Evolutionary conservation across 1,140 invertebrate genomes (phyloP), one percentile per base, ranked within the genome.

Genomic region (Dinothrombium tinctorium): DNA sequence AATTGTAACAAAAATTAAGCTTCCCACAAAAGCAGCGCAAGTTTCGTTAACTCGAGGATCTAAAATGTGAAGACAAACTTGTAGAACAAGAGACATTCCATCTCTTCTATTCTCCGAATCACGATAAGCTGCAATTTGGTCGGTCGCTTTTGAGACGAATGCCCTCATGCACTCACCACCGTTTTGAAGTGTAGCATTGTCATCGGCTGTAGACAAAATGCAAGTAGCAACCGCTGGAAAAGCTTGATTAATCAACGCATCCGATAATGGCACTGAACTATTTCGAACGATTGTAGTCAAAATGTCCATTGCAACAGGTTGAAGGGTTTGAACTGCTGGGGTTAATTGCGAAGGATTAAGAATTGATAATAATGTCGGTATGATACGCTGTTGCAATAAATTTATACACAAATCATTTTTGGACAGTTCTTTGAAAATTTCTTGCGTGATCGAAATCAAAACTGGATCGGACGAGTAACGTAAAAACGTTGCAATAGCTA

Each of bases 91-190:
- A 37, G 45, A 33, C 17, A 53, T 29, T 12, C 52, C 52, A 48
- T 41, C 44, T 39, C 40, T 48, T 53, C 61, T 59, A 6, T 25
- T 24, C 50, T 59, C 54, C 37, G 54, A 55, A 52, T 63, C 60
- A 29, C 56, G 53, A 54, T 58, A 65, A 5, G 47, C 37, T 32
- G 62, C 66, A 2, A 78, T 61, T 55, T 79, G 74, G 12, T 73
- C 66, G 0, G 72, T 61, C 15, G 69, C 65, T 2, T 69, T 65
- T 22, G 71, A 71, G 1, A 76, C 61, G 54, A 69, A 79, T 0
- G 70, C 68, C 41, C 76, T 60, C 25, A 80, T 56, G 47, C 76
- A 73, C 59, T 80, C 75, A 1, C 76, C 74, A 17, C 75, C 76
- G 55, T 63, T 74, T 56, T 71, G 54, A 20, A 58, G 49, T 3